phyloP scores from a whole-genome alignment of 1,140 invertebrate species.

The Drosophila cardini region DNA sequence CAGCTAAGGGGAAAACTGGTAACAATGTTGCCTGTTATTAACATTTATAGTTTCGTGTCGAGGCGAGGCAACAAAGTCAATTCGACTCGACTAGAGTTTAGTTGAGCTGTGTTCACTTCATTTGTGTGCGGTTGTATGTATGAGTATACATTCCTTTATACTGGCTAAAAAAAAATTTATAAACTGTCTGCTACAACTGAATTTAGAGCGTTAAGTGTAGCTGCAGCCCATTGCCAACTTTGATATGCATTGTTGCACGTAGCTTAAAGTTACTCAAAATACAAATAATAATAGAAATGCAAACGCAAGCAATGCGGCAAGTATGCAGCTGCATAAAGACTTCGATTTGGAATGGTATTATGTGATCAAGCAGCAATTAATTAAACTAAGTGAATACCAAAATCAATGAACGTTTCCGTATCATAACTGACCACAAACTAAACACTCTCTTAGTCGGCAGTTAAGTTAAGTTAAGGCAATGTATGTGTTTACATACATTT shows the following conservation, averaged over 20 bases:
- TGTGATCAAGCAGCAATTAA: constrained; percentile 61
- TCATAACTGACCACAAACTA: background rate
- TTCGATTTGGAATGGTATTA: background rate
- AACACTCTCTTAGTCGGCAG: background rate
- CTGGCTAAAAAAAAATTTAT: constrained; percentile 49
- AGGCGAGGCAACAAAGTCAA: constrained; percentile 33
- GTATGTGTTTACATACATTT: constrained; percentile 6
- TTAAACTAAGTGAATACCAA: constrained; percentile 71
- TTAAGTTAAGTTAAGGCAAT: background rate
- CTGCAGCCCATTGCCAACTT: constrained; percentile 64
- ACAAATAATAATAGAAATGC: no score
- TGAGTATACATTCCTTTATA: constrained; percentile 32
- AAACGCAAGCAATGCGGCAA: background rate
- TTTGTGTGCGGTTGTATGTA: constrained; percentile 5
- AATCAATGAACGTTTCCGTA: constrained; percentile 50
- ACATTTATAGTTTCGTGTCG: constrained; percentile 81
- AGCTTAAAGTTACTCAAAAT: constrained; percentile 12
- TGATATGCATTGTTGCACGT: constrained; percentile 40
- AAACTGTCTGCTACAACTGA: constrained; percentile 46
- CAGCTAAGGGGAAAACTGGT: constrained; percentile 60
- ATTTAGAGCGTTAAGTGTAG: constrained; percentile 15
- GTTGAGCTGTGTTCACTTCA: background rate
- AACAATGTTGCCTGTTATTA: constrained; percentile 81
- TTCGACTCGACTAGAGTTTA: constrained; percentile 5
- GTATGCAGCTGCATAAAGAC: background rate